phyloP scores from a whole-genome alignment of 2,797 vertebrate species.

The Sphaeramia orbicularis region DNA sequence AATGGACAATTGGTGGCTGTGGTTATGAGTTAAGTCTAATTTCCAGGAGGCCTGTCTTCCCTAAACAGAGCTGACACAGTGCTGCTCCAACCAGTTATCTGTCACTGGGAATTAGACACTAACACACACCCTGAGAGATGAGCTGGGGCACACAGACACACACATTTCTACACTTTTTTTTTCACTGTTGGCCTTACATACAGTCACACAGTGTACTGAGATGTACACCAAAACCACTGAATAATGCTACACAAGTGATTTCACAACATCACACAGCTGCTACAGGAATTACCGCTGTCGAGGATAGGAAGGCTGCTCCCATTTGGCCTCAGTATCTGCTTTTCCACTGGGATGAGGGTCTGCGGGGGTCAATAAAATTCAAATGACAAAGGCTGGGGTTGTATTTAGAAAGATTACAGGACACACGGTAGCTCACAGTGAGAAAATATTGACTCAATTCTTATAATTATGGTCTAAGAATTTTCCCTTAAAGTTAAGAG shows the following conservation, averaged over 20 bases:
- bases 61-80: constrained; percentile 83
- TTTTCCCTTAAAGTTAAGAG: too few species aligned
- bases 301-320: too few species aligned
- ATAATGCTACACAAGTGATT: neutral
- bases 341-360: neutral
- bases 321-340: neutral
- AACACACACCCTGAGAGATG: constrained; percentile 70
- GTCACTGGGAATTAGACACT: constrained; percentile 76
- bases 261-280: neutral
- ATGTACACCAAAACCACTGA: neutral
- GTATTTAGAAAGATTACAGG: too few species aligned
- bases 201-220: neutral
- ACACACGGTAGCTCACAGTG: too few species aligned
- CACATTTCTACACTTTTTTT: neutral
- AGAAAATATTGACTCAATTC: too few species aligned
- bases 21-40: constrained; percentile 85
- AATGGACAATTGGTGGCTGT: constrained; percentile 78
- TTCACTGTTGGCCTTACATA: constrained; percentile 5
- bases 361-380: too few species aligned
- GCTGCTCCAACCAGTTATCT: constrained; percentile 73
- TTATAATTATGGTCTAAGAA: too few species aligned
- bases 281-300: neutral
- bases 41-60: constrained; percentile 79
- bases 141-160: constrained; percentile 16
- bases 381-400: too few species aligned